Conservation (phyloP, 2,113 vertebrate genomes). For the Baryphthengus martii region DNA sequence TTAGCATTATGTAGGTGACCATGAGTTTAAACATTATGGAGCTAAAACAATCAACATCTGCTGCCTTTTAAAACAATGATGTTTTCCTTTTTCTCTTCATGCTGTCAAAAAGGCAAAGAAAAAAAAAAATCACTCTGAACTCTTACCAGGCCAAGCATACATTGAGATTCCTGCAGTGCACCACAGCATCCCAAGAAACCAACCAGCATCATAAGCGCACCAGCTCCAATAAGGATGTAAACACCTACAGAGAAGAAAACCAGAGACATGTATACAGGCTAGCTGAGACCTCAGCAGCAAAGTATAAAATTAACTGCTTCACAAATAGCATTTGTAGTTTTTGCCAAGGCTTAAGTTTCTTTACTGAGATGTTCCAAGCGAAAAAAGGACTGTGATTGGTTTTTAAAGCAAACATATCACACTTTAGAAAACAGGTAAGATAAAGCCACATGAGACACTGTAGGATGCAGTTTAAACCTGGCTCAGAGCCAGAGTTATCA, state of each 20-base stretch:
- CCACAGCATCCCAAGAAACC: constrained; percentile 97
- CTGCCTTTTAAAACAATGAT: not conserved
- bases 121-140: too few relatives aligned
- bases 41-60: not conserved
- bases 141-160: constrained; percentile 95
- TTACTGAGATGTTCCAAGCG: not conserved
- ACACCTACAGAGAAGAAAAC: constrained; percentile 76
- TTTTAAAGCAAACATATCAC: not conserved
- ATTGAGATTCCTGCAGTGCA: constrained; percentile 92
- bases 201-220: constrained; percentile 95
- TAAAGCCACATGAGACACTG: not conserved
- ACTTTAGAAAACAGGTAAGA: not conserved
- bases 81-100: not conserved
- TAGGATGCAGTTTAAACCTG: not conserved
- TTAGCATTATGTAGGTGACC: not conserved
- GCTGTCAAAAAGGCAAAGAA: not conserved
- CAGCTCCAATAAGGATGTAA: constrained; percentile 91
- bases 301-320: not conserved
- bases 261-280: not conserved
- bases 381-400: not conserved
- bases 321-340: not conserved
- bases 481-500: not conserved
- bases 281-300: not conserved
- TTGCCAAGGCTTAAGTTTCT: not conserved
- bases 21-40: not conserved